A percentile compares a stretch with the other conserved stretches of the same genome.
phyloP scores from a whole-genome alignment of 2,113 vertebrate species.

The Piaya cayana region DNA sequence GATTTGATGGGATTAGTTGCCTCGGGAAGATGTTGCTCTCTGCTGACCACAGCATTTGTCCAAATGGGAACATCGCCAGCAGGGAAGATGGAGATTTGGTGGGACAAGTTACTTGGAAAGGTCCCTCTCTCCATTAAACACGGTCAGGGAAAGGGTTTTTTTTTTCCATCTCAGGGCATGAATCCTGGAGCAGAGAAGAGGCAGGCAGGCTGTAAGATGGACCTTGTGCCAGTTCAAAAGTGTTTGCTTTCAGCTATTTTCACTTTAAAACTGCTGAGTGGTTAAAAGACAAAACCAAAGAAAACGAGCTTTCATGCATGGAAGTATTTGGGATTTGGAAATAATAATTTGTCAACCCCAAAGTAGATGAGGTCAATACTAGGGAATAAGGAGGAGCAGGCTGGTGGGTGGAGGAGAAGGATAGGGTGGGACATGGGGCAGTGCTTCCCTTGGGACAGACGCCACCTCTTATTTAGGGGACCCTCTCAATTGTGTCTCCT shows the following conservation, averaged over 20 bases:
- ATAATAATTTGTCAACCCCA: not conserved
- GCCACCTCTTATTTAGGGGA: not conserved
- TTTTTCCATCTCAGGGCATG: not conserved
- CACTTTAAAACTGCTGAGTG: not conserved
- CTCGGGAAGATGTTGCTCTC: not conserved
- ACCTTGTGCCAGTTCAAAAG: not conserved
- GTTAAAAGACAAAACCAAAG: not conserved
- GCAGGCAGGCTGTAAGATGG: not conserved
- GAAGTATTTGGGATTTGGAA: not conserved
- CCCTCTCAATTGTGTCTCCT: not conserved
- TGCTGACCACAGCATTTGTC: accelerated
- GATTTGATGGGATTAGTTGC: not conserved
- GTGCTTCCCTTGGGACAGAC: not conserved
- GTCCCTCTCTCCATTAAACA: not conserved
- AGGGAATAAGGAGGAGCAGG: not conserved
- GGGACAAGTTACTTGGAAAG: not conserved
- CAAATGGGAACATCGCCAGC: not conserved
- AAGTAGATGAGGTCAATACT: not conserved
- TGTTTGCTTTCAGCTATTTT: not conserved
- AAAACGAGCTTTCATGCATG: not conserved
- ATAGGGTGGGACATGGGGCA: not conserved
- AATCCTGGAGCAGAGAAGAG: not conserved
- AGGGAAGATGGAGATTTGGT: not conserved
- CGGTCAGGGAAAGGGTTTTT: not conserved
- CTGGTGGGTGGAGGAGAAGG: not conserved